Evolutionary conservation across 2,888 invertebrate genomes (phyloP), one percentile per base, ranked within the genome.

Genomic region (Harmothoe impar): DNA sequence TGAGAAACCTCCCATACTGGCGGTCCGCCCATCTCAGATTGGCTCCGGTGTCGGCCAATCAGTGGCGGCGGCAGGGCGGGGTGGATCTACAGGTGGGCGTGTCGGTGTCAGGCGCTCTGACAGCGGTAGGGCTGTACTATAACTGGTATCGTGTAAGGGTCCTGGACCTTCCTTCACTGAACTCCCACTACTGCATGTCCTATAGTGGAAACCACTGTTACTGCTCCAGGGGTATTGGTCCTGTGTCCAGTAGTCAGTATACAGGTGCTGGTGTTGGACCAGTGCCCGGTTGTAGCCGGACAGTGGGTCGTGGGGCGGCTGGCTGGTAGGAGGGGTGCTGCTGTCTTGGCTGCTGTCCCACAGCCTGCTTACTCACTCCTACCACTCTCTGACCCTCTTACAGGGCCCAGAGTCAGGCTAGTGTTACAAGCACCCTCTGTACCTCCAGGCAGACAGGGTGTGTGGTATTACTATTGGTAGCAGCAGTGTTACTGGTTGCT

Each of bases 11-110:
- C n/a, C 25, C 29, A 5, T 62, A n/a, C 23, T 62, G 62, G 62
- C 62, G 15, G 0, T 62, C 0, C 20, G 62, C 62, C 62, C 72
- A 43, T 43, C 10, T 72, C 25, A 72, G 72, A 29, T 72, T 72
- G 72, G 72, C 31, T 29, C 15, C 7, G 31, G 29, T 29, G 72
- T 25, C 72, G 31, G 72, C 72, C 72, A 72, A 72, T 72, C 29
- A 72, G 72, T 1, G 72, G 5, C 72, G 5, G 29, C 29, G 5
- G n/a, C 43, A 29, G 72, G 25, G 72, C 25, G 72, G 72, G 29
- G 29, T 29, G 31, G 3, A 25, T 72, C 72, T 25, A 72, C 72
- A 72, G 72, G 72, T 72, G 72, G 72, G 72, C 72, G 29, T 72
- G 54, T 52, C 54, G 23, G 62, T 62, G 43, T 43, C 43, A 43